Percentiles rank a stretch among this genome's conserved stretches.
These are phyloP conservation scores for Crypturellus tataupa DNA, from an alignment of 2,797 vertebrate species.

Conservation along the genomic window DNA sequence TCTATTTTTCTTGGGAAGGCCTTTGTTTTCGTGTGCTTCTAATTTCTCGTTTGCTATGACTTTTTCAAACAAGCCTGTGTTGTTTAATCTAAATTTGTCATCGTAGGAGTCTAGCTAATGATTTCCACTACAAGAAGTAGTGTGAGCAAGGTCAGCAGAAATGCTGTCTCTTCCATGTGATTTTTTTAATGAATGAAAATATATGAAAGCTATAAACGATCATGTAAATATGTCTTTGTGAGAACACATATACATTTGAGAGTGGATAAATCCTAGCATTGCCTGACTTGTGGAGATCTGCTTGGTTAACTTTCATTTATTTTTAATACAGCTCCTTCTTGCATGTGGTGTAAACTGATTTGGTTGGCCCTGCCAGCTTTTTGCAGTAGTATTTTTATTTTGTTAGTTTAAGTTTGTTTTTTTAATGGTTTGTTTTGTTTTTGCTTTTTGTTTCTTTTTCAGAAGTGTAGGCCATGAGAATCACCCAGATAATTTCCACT, in stretches of 20 bases:
- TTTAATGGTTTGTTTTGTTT: not conserved
- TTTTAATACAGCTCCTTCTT: not conserved
- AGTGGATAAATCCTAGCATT: not conserved
- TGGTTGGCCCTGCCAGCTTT: not conserved
- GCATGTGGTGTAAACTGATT: not conserved
- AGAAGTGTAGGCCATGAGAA: not conserved
- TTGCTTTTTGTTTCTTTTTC: not conserved
- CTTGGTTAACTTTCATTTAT: slow-evolving; percentile 9
- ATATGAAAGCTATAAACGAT: not conserved
- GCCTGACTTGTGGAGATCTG: not conserved
- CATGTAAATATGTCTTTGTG: not conserved
- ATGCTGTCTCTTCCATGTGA: not conserved
- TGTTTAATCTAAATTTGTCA: not conserved
- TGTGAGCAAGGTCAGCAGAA: not conserved
- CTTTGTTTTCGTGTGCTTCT: not conserved
- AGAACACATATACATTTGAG: not conserved
- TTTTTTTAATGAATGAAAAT: not conserved
- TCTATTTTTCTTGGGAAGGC: not conserved
- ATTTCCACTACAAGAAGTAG: not conserved
- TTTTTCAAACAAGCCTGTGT: not conserved
- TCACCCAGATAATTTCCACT: not conserved
- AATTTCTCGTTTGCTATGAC: not conserved
- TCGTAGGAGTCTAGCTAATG: not conserved
- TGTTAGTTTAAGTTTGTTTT: too few species aligned
- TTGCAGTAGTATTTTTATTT: not conserved